Conservation (phyloP, 2,888 invertebrate species). For the Operophtera brumata region DNA sequence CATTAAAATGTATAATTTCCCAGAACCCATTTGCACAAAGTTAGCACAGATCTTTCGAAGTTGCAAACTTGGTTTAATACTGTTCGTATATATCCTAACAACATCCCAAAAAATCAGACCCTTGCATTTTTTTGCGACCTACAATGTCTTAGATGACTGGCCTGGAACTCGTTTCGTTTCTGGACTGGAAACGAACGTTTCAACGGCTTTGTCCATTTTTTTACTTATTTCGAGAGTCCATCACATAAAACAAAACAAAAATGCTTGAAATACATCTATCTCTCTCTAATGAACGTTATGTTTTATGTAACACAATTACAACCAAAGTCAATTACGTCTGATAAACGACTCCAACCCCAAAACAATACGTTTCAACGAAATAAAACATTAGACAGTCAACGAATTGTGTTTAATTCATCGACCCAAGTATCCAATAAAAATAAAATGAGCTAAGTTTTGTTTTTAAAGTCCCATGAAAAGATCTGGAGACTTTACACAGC, state of each 20-base stretch:
- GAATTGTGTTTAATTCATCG: constrained; percentile 37
- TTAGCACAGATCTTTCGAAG: too few species aligned
- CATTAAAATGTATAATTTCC: too few species aligned
- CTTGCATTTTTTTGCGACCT: too few species aligned
- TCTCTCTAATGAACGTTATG: constrained; percentile 22
- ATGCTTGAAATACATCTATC: constrained; percentile 12
- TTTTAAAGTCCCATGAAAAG: constrained; percentile 20
- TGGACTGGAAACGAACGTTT: too few species aligned
- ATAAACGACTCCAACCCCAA: constrained; percentile 19
- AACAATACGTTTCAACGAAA: constrained; percentile 22
- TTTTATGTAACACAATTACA: constrained; percentile 24
- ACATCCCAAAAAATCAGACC: too few species aligned
- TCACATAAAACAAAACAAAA: not conserved
- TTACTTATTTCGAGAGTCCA: not conserved
- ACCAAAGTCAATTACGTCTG: constrained; percentile 24
- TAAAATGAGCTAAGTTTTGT: constrained; percentile 35
- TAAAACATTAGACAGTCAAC: constrained; percentile 23
- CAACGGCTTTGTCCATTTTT: too few species aligned
- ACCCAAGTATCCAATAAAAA: constrained; percentile 35
- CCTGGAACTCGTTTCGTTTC: too few species aligned
- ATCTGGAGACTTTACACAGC: constrained; percentile 6
- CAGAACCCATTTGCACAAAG: too few species aligned
- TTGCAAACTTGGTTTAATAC: too few species aligned
- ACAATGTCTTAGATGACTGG: too few species aligned
- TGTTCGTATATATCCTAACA: too few species aligned